phyloP scores from a whole-genome alignment of 2,797 vertebrate species.

The Morus bassanus region DNA sequence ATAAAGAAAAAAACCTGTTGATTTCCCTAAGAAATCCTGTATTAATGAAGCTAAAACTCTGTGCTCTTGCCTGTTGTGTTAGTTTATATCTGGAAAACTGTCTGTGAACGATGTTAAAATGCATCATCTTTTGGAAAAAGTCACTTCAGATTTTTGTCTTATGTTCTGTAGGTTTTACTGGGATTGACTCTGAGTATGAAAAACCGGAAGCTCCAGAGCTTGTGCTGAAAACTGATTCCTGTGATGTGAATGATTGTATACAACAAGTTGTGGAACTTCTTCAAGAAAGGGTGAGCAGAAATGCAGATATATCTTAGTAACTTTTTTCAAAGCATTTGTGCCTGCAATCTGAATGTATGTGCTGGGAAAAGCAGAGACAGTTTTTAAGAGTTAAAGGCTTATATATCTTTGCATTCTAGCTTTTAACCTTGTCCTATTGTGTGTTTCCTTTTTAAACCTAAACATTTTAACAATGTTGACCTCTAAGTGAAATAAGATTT shows the following conservation, averaged over 20 bases:
- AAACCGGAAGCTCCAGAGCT: constrained; percentile 95
- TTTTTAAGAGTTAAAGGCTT: background rate
- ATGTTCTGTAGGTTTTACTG: constrained; percentile 88
- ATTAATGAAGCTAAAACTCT: background rate
- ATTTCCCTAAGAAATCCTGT: background rate
- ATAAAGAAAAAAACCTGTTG: background rate
- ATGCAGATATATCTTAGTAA: background rate
- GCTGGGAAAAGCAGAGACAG: background rate
- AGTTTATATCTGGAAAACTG: background rate
- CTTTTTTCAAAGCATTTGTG: background rate
- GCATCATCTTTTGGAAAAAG: background rate
- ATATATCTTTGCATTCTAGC: background rate
- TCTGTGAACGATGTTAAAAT: background rate
- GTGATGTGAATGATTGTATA: constrained; percentile 93
- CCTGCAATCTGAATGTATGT: background rate
- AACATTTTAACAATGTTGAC: background rate
- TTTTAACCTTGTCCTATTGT: background rate
- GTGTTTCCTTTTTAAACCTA: background rate
- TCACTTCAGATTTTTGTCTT: background rate
- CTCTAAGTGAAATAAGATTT: background rate
- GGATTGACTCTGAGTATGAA: constrained; percentile 97
- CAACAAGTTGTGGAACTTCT: constrained; percentile 97
- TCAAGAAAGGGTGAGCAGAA: constrained; percentile 88
- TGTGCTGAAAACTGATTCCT: constrained; percentile 95
- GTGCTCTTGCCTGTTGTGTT: background rate